Evolutionary conservation across 2,797 vertebrate species (phyloP), one percentile per base, ranked within the genome.

Genomic region (Xerus rutilus): DNA sequence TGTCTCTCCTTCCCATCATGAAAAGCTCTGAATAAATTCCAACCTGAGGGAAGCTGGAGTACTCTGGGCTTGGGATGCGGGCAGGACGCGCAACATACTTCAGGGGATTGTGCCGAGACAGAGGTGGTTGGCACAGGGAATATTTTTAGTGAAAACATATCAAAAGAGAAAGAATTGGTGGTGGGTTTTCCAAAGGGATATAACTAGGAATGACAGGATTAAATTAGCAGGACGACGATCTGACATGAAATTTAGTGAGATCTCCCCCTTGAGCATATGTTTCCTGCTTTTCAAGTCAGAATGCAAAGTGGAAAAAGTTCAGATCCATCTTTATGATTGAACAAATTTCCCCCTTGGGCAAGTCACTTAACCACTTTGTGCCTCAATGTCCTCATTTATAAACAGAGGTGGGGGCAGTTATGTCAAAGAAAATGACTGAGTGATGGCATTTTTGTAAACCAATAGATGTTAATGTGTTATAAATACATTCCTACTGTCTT

Each of bases 1-100:
- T 94, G 85, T 86, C 87, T 78, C 57, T 87, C 89, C 35, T 96
- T 96, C 93, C 96, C 49, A 32, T 85, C 97, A 97, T 62, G 0
- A 93, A 97, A 96, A 94, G 96, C 93, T 97, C 96, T 98, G 96
- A 94, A 96, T 94, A 96, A 97, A 98, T 98, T 98, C 95, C 93
- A 93, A 57, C 62, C 28, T 28, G 59, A 64, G 1, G 45, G 49
- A 93, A 97, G 93, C 83, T 14, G 67, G 81, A 69, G 86, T 93
- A 39, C 91, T 74, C 76, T 59, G 20, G 59, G 88, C 1, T 5
- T 11, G 5, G 62, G 70, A 32, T 3, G 5, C 0, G 0, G 20
- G 32, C 14, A 11, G 23, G 25, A 69, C 1, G 7, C 5, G 59
- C 43, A 4, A 25, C 8, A 35, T 3, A 49, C 88, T 67, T 52